A percentile compares a stretch with the other conserved stretches of the same genome.
Conservation (phyloP, 2,888 invertebrate genomes). For the Papilio gigon region DNA sequence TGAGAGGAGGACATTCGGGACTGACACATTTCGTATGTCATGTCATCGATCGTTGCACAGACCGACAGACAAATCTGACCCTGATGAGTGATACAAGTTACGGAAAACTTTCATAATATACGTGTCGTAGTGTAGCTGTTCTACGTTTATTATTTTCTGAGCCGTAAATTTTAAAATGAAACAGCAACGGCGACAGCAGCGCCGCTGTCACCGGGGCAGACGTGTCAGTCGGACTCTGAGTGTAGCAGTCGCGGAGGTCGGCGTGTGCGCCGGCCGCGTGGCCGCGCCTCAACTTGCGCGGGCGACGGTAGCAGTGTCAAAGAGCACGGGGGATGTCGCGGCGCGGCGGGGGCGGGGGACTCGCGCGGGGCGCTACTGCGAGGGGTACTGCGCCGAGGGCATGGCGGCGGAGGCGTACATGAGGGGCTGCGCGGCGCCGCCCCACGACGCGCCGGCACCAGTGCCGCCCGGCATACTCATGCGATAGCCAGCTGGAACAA, state of each 20-base stretch:
- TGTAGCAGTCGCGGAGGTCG: no score
- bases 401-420: constrained; percentile 90
- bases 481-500: constrained; percentile 81
- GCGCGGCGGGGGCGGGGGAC: constrained; percentile 41
- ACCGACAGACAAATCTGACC: no score
- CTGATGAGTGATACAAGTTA: no score
- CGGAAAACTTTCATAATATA: no score
- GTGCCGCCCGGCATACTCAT: constrained; percentile 84
- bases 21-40: constrained; percentile 5
- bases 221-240: no score
- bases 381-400: constrained; percentile 91
- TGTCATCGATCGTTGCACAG: no score
- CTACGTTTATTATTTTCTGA: no score
- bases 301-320: constrained; percentile 12
- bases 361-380: constrained; percentile 85
- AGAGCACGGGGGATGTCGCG: constrained; percentile 21
- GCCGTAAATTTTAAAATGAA: no score
- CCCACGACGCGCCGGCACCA: constrained; percentile 72
- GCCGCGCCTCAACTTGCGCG: not conserved
- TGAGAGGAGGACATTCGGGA: not conserved
- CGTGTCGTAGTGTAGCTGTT: no score
- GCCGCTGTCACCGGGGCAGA: no score
- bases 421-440: constrained; percentile 83
- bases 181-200: no score
- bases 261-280: not conserved